These are phyloP conservation scores for Mycalesis mineus DNA, from an alignment of 2,888 invertebrate species.

Conservation along the genomic window DNA sequence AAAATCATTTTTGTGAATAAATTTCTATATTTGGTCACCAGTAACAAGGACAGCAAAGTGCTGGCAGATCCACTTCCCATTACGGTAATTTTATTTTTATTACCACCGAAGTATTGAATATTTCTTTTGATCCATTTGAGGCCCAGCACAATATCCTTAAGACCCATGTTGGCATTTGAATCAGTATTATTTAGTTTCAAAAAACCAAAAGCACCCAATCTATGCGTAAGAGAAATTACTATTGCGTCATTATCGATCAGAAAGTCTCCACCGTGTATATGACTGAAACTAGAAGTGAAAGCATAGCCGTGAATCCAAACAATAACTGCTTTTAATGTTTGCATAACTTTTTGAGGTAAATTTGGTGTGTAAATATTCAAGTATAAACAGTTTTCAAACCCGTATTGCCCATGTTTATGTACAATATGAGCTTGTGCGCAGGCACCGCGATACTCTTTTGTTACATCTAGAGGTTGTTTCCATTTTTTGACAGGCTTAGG, in stretches of 20 bases:
- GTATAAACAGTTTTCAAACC: conserved; percentile 81
- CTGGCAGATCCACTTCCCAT: conserved; percentile 66
- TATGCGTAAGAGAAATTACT: conserved; percentile 56
- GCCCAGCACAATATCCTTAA: conserved; percentile 65
- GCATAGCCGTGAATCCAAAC: conserved; percentile 70
- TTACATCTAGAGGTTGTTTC: conserved; percentile 77
- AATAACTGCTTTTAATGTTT: conserved; percentile 47
- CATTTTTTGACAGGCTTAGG: conserved; percentile 57
- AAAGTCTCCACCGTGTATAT: conserved; percentile 65
- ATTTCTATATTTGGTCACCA: conserved; percentile 52
- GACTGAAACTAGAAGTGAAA: conserved; percentile 64
- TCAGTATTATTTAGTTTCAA: conserved; percentile 55
- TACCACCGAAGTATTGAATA: conserved; percentile 56
- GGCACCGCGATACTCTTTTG: conserved; percentile 61
- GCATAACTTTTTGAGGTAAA: conserved; percentile 42
- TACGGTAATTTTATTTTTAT: conserved; percentile 54
- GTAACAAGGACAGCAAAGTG: conserved; percentile 53
- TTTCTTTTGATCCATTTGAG: conserved; percentile 66
- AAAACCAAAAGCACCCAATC: conserved; percentile 67
- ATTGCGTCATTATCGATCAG: conserved; percentile 62
- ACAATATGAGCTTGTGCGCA: conserved; percentile 81
- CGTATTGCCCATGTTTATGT: conserved; percentile 56
- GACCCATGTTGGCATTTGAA: conserved; percentile 61
- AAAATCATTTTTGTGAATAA: conserved; percentile 64
- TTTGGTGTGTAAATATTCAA: conserved; percentile 83